Conservation (phyloP, 2,113 vertebrate species). For the Patagioenas fasciata region DNA sequence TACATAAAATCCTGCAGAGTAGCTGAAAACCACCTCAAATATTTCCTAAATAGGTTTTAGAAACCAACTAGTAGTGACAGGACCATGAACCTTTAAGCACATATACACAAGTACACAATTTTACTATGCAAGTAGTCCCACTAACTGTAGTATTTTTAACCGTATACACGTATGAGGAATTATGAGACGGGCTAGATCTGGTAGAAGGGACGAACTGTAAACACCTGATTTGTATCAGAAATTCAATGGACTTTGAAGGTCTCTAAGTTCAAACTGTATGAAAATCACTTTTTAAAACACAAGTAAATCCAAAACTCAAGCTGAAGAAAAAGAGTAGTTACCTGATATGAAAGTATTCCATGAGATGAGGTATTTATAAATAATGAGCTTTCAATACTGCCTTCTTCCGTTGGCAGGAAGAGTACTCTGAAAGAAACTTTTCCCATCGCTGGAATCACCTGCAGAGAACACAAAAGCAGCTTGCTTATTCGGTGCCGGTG, state of each 20-base stretch:
- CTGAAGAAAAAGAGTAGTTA: constrained; percentile 49
- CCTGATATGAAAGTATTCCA: constrained; percentile 91
- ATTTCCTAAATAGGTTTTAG: not conserved
- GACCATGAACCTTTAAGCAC: not conserved
- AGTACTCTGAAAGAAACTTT: constrained; percentile 93
- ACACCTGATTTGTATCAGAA: not conserved
- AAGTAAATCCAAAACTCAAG: not conserved
- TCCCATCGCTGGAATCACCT: constrained; percentile 94
- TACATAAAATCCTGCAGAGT: not conserved
- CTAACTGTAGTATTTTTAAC: not conserved
- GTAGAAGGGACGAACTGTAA: not conserved
- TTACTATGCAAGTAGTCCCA: not conserved
- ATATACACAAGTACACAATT: not conserved
- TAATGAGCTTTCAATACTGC: constrained; percentile 93
- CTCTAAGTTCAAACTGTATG: not conserved
- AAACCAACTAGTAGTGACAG: not conserved
- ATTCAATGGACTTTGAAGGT: not conserved
- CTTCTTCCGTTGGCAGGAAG: constrained; percentile 93
- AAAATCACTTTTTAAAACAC: not conserved
- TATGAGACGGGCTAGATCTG: not conserved
- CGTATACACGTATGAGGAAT: not conserved
- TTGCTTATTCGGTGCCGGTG: not conserved
- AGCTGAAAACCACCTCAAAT: not conserved
- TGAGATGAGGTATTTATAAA: constrained; percentile 98
- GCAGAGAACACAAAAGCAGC: constrained; percentile 45